A percentile compares a stretch with the other conserved stretches of the same genome.
Conservation (phyloP, 2,113 vertebrate genomes). For the Halcyon senegalensis region DNA sequence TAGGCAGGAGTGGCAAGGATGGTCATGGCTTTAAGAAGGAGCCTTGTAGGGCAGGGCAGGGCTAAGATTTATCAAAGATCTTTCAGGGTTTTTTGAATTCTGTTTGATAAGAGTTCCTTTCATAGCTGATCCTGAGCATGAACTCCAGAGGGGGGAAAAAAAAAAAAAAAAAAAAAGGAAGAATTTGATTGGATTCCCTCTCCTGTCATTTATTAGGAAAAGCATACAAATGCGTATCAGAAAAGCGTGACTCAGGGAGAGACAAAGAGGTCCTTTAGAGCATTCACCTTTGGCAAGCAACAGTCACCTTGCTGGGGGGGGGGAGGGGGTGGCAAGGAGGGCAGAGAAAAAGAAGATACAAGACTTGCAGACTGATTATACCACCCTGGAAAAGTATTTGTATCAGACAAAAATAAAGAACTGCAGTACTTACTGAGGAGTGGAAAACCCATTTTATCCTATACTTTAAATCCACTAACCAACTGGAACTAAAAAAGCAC, state of each 20-base stretch:
- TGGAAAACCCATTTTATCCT: neutral
- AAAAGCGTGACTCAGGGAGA: neutral
- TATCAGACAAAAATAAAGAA: neutral
- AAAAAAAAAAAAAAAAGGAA: no score
- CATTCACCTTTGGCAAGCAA: neutral
- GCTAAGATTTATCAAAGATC: neutral
- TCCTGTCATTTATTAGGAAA: neutral
- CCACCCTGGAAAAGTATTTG: neutral
- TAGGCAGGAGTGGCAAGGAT: neutral
- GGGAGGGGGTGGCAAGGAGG: no score
- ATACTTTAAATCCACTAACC: neutral
- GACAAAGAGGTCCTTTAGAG: neutral
- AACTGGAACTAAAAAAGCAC: neutral
- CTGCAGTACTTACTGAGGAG: neutral
- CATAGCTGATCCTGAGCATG: neutral
- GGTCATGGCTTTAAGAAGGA: accelerated
- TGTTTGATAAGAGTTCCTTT: neutral
- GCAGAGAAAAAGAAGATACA: accelerated
- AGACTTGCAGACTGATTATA: neutral
- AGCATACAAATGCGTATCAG: neutral
- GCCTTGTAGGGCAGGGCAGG: neutral
- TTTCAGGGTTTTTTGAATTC: neutral
- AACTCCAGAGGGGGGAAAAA: neutral
- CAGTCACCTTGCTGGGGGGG: neutral
- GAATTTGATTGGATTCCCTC: neutral